phyloP scores from a whole-genome alignment of 2,113 vertebrate species.

The Bambusicola thoracicus region DNA sequence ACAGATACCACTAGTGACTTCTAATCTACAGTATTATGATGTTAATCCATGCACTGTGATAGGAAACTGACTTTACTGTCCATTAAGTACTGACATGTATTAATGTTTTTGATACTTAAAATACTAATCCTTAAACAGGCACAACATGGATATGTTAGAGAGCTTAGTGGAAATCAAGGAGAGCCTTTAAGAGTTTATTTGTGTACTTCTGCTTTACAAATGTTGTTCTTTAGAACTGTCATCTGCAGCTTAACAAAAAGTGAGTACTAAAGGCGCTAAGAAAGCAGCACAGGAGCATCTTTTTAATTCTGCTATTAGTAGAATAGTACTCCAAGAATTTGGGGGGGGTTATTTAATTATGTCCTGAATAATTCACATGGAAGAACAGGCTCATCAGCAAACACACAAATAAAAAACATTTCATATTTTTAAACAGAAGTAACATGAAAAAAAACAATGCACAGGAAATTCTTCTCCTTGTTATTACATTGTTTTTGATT shows the following conservation, averaged over 20 bases:
- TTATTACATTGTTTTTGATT: not conserved
- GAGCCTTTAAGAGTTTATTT: not conserved
- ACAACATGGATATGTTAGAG: not conserved
- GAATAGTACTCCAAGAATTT: slow-evolving; percentile 19
- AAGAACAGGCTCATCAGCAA: not conserved
- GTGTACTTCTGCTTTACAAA: not conserved
- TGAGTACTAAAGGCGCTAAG: not conserved
- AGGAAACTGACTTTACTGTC: not conserved
- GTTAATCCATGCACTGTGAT: not conserved
- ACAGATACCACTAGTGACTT: not conserved
- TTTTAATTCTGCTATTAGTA: not conserved
- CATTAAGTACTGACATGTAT: not conserved
- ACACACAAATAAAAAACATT: not conserved
- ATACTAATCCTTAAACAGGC: not conserved
- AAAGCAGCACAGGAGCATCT: not conserved
- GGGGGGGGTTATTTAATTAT: slow-evolving; percentile 31
- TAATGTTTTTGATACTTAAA: not conserved
- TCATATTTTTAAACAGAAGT: not conserved
- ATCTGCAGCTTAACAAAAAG: not conserved
- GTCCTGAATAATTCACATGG: not conserved
- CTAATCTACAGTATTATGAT: not conserved
- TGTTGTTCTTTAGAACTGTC: not conserved
- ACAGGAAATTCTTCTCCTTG: slow-evolving; percentile 56
- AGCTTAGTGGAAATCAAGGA: not conserved
- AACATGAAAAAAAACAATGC: not conserved